phyloP scores from a whole-genome alignment of 2,113 vertebrate genomes.

The Ursus arctos region DNA sequence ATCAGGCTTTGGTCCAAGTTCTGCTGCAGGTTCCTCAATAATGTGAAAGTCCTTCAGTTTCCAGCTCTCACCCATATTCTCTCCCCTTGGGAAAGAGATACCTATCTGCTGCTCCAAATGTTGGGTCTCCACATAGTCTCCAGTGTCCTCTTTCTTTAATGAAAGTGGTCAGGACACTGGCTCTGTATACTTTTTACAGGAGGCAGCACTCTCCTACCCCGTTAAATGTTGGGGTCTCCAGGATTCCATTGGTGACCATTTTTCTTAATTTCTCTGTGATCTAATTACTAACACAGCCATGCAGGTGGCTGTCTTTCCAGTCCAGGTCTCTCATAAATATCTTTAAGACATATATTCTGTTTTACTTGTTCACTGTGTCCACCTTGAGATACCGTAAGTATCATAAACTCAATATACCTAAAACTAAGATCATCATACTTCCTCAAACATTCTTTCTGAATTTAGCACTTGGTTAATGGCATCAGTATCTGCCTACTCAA shows the following conservation, averaged over 20 bases:
- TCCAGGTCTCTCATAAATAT: too few species aligned
- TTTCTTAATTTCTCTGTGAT: background rate
- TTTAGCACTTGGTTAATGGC: background rate
- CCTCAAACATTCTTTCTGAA: background rate
- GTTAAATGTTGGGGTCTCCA: background rate
- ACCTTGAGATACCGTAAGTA: too few species aligned
- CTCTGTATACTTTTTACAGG: background rate
- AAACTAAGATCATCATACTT: background rate
- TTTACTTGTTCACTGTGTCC: background rate
- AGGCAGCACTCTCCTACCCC: background rate
- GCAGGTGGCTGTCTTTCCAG: background rate
- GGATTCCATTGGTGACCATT: background rate
- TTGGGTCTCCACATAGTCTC: accelerated
- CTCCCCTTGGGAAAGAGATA: too few species aligned
- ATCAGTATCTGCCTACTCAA: background rate
- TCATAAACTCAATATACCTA: background rate
- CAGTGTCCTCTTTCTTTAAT: background rate
- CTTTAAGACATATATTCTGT: accelerated
- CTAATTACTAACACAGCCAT: background rate
- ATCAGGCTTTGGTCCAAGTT: background rate
- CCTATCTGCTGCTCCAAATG: background rate
- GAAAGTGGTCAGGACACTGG: background rate
- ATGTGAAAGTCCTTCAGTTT: accelerated
- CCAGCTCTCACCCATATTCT: background rate
- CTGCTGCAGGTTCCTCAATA: accelerated